Evolutionary conservation across 2,888 invertebrate species (phyloP).

Genomic region (Lypha dubia): DNA sequence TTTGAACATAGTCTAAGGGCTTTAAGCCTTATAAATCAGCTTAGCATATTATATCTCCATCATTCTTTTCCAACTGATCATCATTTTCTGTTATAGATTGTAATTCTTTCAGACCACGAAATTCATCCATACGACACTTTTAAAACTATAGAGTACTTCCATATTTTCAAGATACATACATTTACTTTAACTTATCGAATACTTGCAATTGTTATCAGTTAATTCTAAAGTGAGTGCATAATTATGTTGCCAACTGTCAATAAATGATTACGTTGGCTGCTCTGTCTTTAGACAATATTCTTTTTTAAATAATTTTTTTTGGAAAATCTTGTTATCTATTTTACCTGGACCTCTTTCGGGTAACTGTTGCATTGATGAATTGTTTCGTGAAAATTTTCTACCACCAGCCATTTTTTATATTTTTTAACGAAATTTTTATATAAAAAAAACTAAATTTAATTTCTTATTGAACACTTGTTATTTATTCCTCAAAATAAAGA

Average conservation of each 20-base stretch:
- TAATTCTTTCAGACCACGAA: too few relatives aligned
- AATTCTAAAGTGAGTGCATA: neutral
- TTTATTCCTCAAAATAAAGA: neutral
- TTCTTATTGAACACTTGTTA: constrained; percentile 49
- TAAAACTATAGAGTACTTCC: too few relatives aligned
- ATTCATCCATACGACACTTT: too few relatives aligned
- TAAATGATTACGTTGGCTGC: constrained; percentile 9
- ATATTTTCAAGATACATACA: too few relatives aligned
- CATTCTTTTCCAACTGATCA: too few relatives aligned
- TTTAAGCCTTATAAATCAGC: too few relatives aligned
- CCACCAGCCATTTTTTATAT: constrained; percentile 80
- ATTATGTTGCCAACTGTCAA: constrained; percentile 11
- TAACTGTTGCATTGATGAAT: constrained; percentile 80
- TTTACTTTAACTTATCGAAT: too few relatives aligned
- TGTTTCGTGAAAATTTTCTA: constrained; percentile 80
- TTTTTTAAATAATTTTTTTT: neutral
- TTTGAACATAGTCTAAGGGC: too few relatives aligned
- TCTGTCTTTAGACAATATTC: constrained; percentile 4
- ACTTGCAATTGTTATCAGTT: neutral
- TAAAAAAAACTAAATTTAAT: constrained; percentile 5
- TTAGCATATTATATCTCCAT: too few relatives aligned
- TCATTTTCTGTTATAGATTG: too few relatives aligned
- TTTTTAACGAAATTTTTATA: constrained; percentile 26
- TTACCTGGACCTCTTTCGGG: constrained; percentile 84
- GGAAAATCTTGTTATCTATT: constrained; percentile 4